These are phyloP conservation scores for Cryptophagus acutangulus DNA, from an alignment of 2,888 invertebrate genomes.

Conservation along the genomic window DNA sequence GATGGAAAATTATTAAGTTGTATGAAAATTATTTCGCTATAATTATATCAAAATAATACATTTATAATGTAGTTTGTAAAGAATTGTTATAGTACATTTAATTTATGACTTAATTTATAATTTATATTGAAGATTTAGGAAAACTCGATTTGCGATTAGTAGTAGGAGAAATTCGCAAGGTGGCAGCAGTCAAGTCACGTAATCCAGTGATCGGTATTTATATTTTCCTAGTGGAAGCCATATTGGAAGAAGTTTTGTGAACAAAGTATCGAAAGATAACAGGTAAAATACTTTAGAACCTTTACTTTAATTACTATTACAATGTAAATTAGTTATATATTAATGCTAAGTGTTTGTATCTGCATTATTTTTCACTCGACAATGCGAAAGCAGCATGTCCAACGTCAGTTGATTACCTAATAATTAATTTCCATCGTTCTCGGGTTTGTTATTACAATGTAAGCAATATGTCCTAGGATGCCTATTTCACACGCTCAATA, in stretches of 20 bases:
- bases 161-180: neutral
- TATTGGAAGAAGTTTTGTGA: constrained; percentile 1
- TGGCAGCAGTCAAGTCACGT: constrained; percentile 4
- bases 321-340: constrained; percentile 2
- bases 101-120: no score
- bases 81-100: no score
- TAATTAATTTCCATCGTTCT: constrained; percentile 1
- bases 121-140: no score
- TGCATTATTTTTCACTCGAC: neutral
- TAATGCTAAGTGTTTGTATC: neutral
- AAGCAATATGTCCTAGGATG: no score
- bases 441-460: no score
- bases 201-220: constrained; percentile 4
- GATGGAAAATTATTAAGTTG: no score
- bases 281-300: constrained; percentile 2
- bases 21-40: no score
- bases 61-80: no score
- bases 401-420: constrained; percentile 9
- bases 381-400: neutral
- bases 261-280: constrained; percentile 2
- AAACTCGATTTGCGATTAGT: no score
- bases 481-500: no score
- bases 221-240: constrained; percentile 4
- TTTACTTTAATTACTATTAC: constrained; percentile 2
- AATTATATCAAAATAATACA: no score